A percentile compares a stretch with the other conserved stretches of the same genome.
Conservation (phyloP, 35 echinoderm and acorn worm genomes). For the Heliocidaris erythrogramma region DNA sequence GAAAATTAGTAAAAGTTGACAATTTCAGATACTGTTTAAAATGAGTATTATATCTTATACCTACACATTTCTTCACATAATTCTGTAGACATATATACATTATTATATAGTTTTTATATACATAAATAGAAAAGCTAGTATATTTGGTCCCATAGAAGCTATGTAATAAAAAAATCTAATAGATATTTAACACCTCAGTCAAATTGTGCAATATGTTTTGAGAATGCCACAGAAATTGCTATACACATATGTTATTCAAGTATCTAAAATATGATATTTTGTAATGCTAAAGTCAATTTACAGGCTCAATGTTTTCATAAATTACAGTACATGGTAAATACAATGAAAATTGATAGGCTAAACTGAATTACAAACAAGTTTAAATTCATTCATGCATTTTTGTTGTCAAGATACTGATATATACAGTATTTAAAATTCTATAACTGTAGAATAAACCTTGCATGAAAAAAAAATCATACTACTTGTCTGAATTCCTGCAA, state of each 20-base stretch:
- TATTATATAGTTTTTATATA: slow-evolving; percentile 19
- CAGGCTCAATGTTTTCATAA: slow-evolving; percentile 6
- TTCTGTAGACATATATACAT: slow-evolving; percentile 37
- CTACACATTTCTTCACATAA: neutral
- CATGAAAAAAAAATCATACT: neutral
- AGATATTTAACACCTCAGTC: slow-evolving; percentile 11
- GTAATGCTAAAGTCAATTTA: neutral
- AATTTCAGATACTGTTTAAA: neutral
- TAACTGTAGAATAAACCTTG: neutral
- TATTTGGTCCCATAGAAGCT: slow-evolving; percentile 35
- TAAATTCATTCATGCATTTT: neutral
- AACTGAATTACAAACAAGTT: neutral
- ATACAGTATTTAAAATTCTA: neutral
- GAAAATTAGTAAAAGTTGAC: neutral
- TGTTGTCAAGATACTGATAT: neutral
- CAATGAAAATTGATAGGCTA: slow-evolving; percentile 6
- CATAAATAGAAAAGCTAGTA: slow-evolving; percentile 19
- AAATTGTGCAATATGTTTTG: neutral
- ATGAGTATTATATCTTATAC: neutral
- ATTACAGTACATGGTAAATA: slow-evolving; percentile 41
- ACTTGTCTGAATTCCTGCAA: neutral
- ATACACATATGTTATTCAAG: slow-evolving; percentile 22
- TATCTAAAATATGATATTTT: slow-evolving; percentile 4
- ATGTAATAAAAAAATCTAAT: neutral
- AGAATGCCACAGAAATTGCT: slow-evolving; percentile 14